Conservation (phyloP, 2,797 vertebrate genomes). For the Chanos chanos region DNA sequence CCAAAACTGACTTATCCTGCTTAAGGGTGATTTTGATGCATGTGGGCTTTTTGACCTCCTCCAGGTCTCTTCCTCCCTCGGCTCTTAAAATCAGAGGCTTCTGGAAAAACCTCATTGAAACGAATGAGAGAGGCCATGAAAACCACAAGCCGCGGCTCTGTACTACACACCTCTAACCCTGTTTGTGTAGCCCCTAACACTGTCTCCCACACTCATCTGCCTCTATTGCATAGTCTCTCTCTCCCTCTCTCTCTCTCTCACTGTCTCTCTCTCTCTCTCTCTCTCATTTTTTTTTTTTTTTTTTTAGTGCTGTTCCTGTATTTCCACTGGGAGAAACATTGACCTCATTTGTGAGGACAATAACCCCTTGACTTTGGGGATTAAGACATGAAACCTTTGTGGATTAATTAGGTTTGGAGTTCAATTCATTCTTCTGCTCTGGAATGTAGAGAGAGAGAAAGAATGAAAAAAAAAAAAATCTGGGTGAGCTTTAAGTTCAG, state of each 20-base stretch:
- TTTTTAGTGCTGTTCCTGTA: conserved; percentile 59
- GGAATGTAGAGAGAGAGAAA: conserved; percentile 54
- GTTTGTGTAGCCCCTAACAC: conserved; percentile 50
- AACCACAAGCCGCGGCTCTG: conserved; percentile 26
- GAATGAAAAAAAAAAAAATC: conserved; percentile 48
- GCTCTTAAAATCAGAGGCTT: too few species aligned
- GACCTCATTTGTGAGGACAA: conserved; percentile 86
- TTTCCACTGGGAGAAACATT: conserved; percentile 79
- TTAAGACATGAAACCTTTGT: conserved; percentile 86
- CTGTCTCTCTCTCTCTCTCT: conserved; percentile 56
- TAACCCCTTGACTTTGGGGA: conserved; percentile 86
- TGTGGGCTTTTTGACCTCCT: too few species aligned
- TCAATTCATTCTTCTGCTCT: conserved; percentile 76
- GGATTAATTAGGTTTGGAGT: conserved; percentile 83
- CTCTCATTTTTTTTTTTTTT: conserved; percentile 46
- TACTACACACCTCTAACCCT: conserved; percentile 36
- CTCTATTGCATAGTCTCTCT: conserved; percentile 46
- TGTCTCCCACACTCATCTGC: conserved; percentile 53
- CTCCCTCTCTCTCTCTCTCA: conserved; percentile 41
- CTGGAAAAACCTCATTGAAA: not conserved
- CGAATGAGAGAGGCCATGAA: not conserved
- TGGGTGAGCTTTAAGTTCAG: conserved; percentile 57
- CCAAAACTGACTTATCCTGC: not conserved
- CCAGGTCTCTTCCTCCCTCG: too few species aligned
- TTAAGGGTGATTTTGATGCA: not conserved